phyloP scores from a whole-genome alignment of 1,140 invertebrate genomes.

The Solenopsis fugax region DNA sequence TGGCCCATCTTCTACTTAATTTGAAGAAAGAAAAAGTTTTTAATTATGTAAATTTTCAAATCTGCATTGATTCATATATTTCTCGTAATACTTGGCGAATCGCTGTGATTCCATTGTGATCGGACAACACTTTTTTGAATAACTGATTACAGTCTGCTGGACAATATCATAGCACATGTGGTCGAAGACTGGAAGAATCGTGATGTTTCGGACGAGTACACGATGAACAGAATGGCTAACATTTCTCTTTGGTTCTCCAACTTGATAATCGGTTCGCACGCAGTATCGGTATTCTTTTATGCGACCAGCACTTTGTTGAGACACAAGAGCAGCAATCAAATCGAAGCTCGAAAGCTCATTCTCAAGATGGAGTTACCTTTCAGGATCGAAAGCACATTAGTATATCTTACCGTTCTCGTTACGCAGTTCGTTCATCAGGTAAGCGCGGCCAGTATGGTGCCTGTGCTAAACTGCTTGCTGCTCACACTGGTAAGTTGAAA shows the following conservation, averaged over 20 bases:
- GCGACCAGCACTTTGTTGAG: background rate
- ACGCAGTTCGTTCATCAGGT: conserved; percentile 57
- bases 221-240: conserved; percentile 26
- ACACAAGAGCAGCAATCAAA: conserved; percentile 1
- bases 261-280: background rate
- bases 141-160: conserved; percentile 47
- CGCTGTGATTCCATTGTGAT: too few relatives aligned
- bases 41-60: background rate
- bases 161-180: conserved; percentile 50
- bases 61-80: background rate
- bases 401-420: conserved; percentile 47
- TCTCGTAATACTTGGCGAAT: background rate
- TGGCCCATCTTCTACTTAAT: too few relatives aligned
- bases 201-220: background rate
- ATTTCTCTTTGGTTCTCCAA: conserved; percentile 43
- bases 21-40: background rate
- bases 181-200: conserved; percentile 54
- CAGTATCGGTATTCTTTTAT: background rate
- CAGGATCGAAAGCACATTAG: background rate
- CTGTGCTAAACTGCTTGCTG: conserved; percentile 36
- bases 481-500: conserved; percentile 53
- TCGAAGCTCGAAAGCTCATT: conserved; percentile 17
- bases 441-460: background rate
- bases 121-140: conserved; percentile 1
- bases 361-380: conserved; percentile 69